Conservation (phyloP, 2,797 vertebrate genomes). For the Tarsius wallacei region DNA sequence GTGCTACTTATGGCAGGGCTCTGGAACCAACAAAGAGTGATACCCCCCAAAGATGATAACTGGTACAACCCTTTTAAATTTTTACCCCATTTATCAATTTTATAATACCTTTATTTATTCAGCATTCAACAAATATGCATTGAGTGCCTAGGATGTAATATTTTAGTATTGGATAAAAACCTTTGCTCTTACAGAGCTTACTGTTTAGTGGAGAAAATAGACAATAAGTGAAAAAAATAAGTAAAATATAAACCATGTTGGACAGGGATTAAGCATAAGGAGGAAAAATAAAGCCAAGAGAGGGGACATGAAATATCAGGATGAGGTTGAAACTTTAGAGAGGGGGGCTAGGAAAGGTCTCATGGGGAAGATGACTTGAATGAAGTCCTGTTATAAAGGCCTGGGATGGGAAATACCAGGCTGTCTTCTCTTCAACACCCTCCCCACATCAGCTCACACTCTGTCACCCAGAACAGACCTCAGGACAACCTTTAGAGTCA, state of each 20-base stretch:
- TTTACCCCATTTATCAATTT: background rate
- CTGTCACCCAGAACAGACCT: background rate
- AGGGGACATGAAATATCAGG: background rate
- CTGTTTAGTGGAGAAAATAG: background rate
- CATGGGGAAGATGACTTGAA: background rate
- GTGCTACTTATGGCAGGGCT: background rate
- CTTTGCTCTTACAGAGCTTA: conserved; percentile 1
- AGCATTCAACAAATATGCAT: background rate
- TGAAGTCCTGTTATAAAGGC: conserved; percentile 17
- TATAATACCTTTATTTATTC: conserved; percentile 2
- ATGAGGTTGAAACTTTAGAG: background rate
- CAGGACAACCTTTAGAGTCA: background rate
- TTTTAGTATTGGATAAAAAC: background rate
- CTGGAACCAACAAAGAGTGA: background rate
- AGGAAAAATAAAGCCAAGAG: background rate
- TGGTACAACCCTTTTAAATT: background rate
- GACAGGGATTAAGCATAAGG: background rate
- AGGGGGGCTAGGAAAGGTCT: background rate
- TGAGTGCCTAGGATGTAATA: background rate
- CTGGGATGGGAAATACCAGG: background rate
- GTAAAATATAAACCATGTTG: background rate
- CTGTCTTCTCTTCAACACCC: background rate
- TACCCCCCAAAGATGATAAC: background rate
- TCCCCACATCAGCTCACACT: background rate
- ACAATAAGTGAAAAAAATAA: background rate